These are phyloP conservation scores for Typhlichthys eigenmanni DNA, from an alignment of 2,797 vertebrate species.

Conservation along the genomic window DNA sequence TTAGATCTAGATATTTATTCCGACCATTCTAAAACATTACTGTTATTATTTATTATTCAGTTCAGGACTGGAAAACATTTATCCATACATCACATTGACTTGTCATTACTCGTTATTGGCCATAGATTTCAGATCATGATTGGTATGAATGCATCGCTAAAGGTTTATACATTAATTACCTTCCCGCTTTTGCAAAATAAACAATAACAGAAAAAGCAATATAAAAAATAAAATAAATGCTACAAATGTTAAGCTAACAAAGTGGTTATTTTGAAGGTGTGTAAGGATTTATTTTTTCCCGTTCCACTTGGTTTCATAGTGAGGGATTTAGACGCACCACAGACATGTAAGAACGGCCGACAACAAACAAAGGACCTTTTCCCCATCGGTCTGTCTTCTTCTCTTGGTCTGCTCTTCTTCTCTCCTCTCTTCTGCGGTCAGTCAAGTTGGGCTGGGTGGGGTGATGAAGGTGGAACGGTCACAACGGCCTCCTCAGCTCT, in stretches of 20 bases:
- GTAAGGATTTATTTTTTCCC: slow-evolving; percentile 30
- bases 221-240: slow-evolving; percentile 58
- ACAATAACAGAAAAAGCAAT: slow-evolving; percentile 48
- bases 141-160: slow-evolving; percentile 45
- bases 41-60: neutral
- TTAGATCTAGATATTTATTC: too few relatives aligned
- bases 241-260: slow-evolving; percentile 73
- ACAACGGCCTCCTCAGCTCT: slow-evolving; percentile 64
- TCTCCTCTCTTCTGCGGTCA: slow-evolving; percentile 44
- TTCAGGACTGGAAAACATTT: neutral
- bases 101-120: neutral
- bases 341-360: slow-evolving; percentile 42
- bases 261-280: slow-evolving; percentile 68
- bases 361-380: slow-evolving; percentile 36
- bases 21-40: too few relatives aligned
- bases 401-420: slow-evolving; percentile 17
- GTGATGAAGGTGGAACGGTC: slow-evolving; percentile 36
- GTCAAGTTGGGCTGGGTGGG: slow-evolving; percentile 47
- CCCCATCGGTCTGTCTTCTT: slow-evolving; percentile 19
- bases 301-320: slow-evolving; percentile 45
- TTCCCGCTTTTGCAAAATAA: slow-evolving; percentile 49
- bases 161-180: slow-evolving; percentile 36
- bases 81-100: neutral
- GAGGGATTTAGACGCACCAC: slow-evolving; percentile 58
- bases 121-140: slow-evolving; percentile 14